phyloP scores from a whole-genome alignment of 2,888 invertebrate genomes.

The Caenorhabditis panamensis region DNA sequence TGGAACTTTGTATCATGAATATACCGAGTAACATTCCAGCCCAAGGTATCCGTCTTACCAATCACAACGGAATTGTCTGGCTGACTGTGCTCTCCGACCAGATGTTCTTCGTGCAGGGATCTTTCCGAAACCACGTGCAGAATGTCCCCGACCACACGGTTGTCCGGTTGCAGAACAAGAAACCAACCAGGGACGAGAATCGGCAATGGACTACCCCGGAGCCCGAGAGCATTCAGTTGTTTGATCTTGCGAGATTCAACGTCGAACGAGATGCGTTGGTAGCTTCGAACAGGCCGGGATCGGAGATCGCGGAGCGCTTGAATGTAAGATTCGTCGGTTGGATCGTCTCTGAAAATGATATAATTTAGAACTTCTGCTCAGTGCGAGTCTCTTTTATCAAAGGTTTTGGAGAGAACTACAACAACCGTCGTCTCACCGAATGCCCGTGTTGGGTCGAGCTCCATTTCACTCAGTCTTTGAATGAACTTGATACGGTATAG shows the following conservation, averaged over 20 bases:
- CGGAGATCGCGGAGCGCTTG: no score
- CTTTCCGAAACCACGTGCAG: background rate
- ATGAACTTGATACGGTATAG: constrained; percentile 11
- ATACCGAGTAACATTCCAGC: background rate
- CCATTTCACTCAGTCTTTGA: background rate
- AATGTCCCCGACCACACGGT: background rate
- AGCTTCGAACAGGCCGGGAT: constrained; percentile 1
- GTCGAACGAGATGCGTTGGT: background rate
- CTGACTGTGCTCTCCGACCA: constrained; percentile 13
- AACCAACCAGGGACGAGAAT: background rate
- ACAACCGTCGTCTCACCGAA: constrained; percentile 91
- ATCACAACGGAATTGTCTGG: background rate
- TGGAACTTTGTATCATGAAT: background rate
- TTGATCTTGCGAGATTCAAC: background rate
- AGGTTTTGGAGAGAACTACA: constrained; percentile 99
- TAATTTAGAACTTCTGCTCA: constrained; percentile 97
- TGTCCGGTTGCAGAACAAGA: constrained; percentile 9
- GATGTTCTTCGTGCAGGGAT: constrained; percentile 26
- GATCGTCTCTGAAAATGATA: no score
- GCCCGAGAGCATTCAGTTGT: no score
- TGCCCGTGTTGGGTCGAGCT: constrained; percentile 99
- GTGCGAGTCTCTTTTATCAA: constrained; percentile 99
- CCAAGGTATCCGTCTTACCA: background rate
- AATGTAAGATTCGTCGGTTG: no score
- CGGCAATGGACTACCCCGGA: no score